Evolutionary conservation across 2,888 invertebrate species (phyloP), one percentile per base, ranked within the genome.

Genomic region (Noctua pronuba): DNA sequence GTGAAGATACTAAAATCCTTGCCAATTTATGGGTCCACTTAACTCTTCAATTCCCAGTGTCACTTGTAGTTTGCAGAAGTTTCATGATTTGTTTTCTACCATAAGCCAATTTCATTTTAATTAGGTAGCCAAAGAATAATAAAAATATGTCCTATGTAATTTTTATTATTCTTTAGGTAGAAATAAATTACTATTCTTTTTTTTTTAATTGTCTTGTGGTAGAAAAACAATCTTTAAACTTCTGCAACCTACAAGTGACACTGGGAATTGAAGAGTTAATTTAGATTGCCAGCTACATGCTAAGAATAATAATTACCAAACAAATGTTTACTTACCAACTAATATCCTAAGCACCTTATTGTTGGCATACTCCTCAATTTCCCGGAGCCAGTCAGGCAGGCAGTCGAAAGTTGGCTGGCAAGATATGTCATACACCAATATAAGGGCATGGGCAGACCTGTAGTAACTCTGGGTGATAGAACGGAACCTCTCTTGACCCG

Each of bases 381-480:
- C 99, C 84, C 99, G 97, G 73, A 99, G 97, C 99, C 99, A 99
- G 93, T 99, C 99, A 0, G 99, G 99, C 88, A 99, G 97, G 93
- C 99, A 99, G 94, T 99, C 99, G 93, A 99, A 99, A 10, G 99
- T 99, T 21, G 99, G 99, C 94, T 99, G 99, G 95, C 99, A 99
- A 92, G 99, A 99, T 92, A 99, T 99, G 96, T 99, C 99, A 93
- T 99, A 99, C 74, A 99, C 99, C 90, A 99, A 97, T 89, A 99
- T 99, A 73, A 99, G 97, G 21, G 99, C 99, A 95, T 99, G 99
- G 1, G 99, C 99, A 82, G 99, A 99, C 90, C 99, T 97, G 94
- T 99, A 99, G 96, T 99, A 99, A 94, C 99, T 99, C 94, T 99
- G 99, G 2, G 99, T 99, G 88, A 99, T 99, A 7, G 99, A 99